A percentile compares a stretch with the other conserved stretches of the same genome.
phyloP scores from a whole-genome alignment of 2,888 invertebrate species.

The Xestobium rufovillosum region DNA sequence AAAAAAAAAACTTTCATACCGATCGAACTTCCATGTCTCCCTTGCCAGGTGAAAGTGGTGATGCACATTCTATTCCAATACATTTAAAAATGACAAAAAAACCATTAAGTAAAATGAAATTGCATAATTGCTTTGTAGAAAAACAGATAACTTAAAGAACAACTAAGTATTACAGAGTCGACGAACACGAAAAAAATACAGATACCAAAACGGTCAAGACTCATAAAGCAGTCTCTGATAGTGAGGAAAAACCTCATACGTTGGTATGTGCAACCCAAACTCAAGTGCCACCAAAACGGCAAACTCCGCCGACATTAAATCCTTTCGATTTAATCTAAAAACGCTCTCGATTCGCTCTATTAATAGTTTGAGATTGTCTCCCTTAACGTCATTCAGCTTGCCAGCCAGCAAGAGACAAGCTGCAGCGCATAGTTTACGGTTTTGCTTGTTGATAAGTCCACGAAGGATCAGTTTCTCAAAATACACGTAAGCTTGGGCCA shows the following conservation, averaged over 20 bases:
- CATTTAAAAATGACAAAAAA: no score
- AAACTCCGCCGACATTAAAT: slow-evolving; percentile 86
- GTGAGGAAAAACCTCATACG: slow-evolving; percentile 87
- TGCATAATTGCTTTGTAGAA: no score
- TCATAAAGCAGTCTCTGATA: slow-evolving; percentile 91
- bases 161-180: no score
- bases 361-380: slow-evolving; percentile 73
- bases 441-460: slow-evolving; percentile 88
- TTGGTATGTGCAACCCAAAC: slow-evolving; percentile 87
- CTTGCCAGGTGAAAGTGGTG: no score
- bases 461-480: slow-evolving; percentile 93
- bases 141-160: no score
- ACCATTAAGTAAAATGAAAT: no score
- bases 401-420: slow-evolving; percentile 90
- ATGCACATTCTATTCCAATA: no score
- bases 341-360: slow-evolving; percentile 91
- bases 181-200: no score
- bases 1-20: no score
- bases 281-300: slow-evolving; percentile 90
- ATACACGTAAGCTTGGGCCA: slow-evolving; percentile 97
- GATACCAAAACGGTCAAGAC: slow-evolving; percentile 64
- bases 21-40: no score
- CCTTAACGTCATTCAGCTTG: slow-evolving; percentile 95
- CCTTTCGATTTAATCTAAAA: slow-evolving; percentile 85
- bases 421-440: slow-evolving; percentile 91